Conservation (phyloP, 2,888 invertebrate genomes). For the Rhingia rostrata region DNA sequence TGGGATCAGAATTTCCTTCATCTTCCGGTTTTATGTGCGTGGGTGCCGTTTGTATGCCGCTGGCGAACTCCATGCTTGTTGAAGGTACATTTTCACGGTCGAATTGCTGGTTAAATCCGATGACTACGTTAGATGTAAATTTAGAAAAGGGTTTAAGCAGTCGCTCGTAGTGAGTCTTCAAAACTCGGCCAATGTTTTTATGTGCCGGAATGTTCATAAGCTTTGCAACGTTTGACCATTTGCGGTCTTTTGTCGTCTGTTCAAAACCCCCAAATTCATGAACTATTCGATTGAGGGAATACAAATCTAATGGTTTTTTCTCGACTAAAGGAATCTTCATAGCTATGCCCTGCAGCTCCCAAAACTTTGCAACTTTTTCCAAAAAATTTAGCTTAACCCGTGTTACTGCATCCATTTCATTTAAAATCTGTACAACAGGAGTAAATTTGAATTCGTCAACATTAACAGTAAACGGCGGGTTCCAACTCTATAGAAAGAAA, state of each 20-base stretch:
- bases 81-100: too few species aligned
- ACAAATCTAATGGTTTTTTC: slow-evolving; percentile 95
- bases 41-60: too few species aligned
- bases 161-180: slow-evolving; percentile 96
- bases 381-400: slow-evolving; percentile 98
- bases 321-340: slow-evolving; percentile 97
- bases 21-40: not conserved
- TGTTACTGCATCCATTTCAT: slow-evolving; percentile 98
- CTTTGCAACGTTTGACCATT: slow-evolving; percentile 95
- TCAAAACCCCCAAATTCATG: slow-evolving; percentile 95
- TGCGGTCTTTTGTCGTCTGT: slow-evolving; percentile 92
- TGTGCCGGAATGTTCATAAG: slow-evolving; percentile 94
- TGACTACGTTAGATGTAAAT: too few species aligned
- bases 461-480: slow-evolving; percentile 94
- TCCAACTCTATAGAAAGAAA: slow-evolving; percentile 76
- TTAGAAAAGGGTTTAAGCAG: slow-evolving; percentile 96
- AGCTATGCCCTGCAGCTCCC: slow-evolving; percentile 97
- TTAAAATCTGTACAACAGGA: slow-evolving; percentile 97
- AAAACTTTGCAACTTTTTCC: slow-evolving; percentile 98
- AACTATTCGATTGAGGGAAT: slow-evolving; percentile 93
- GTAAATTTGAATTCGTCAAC: slow-evolving; percentile 97
- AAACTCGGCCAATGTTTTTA: slow-evolving; percentile 92
- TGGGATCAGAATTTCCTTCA: too few species aligned
- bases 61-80: too few species aligned
- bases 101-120: too few species aligned